Percentiles rank a stretch among this genome's conserved stretches.
Conservation (phyloP, 2,113 vertebrate species). For the Tauraco erythrolophus region DNA sequence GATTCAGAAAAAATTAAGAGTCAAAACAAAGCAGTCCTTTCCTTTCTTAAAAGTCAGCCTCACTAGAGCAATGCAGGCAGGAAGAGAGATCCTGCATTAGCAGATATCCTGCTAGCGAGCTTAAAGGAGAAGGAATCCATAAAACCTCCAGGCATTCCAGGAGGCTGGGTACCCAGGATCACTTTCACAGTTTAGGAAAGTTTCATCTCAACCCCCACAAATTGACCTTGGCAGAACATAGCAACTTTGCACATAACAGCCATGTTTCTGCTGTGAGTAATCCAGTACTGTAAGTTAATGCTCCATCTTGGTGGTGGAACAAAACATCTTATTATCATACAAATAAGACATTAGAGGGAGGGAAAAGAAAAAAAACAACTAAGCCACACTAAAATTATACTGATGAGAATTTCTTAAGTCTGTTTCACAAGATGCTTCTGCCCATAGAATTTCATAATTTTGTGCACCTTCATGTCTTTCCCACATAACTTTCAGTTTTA, state of each 20-base stretch:
- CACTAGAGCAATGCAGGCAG: neutral
- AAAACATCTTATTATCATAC: neutral
- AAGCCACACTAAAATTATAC: neutral
- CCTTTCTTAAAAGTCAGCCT: neutral
- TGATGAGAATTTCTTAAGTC: neutral
- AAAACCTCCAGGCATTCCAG: constrained; percentile 36
- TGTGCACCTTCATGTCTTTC: neutral
- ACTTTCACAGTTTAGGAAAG: constrained; percentile 47
- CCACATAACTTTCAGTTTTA: neutral
- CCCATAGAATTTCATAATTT: neutral
- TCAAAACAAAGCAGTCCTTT: neutral
- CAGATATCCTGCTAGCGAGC: neutral
- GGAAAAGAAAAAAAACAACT: neutral
- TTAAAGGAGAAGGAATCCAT: constrained; percentile 24
- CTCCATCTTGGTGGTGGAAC: neutral
- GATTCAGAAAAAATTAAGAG: neutral
- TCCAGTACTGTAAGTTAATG: neutral
- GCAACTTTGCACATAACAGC: constrained; percentile 31
- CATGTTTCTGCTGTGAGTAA: constrained; percentile 47
- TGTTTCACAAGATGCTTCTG: neutral
- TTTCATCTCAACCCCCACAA: constrained; percentile 41
- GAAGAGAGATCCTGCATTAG: neutral
- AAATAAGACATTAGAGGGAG: neutral
- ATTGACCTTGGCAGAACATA: constrained; percentile 28
- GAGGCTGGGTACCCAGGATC: neutral